Percentiles rank a stretch among this genome's conserved stretches.
Conservation (phyloP, 2,113 vertebrate species). For the Poecilia latipinna region DNA sequence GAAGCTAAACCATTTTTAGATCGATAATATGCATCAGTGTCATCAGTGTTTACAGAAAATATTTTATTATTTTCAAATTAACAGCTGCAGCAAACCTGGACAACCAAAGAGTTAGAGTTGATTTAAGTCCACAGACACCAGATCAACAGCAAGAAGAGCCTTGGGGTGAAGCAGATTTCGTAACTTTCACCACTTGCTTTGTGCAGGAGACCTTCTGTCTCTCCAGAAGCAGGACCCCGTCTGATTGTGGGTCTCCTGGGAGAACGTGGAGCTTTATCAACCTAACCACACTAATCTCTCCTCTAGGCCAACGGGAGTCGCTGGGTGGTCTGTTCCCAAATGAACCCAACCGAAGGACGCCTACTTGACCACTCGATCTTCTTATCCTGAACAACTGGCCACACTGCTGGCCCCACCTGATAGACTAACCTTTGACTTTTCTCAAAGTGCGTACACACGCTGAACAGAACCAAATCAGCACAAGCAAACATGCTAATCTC, state of each 20-base stretch:
- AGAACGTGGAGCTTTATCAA: conserved; percentile 61
- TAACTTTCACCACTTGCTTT: conserved; percentile 45
- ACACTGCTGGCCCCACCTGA: conserved; percentile 58
- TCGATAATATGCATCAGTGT: too few relatives aligned
- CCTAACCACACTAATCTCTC: conserved; percentile 66
- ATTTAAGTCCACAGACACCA: conserved; percentile 16
- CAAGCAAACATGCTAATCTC: conserved; percentile 52
- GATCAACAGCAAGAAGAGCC: conserved; percentile 14
- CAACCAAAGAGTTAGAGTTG: neutral
- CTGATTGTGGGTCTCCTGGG: conserved; percentile 53
- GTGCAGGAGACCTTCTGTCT: conserved; percentile 24
- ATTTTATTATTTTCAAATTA: neutral
- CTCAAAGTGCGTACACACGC: conserved; percentile 1
- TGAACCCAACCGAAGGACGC: conserved; percentile 46
- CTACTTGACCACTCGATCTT: conserved; percentile 50
- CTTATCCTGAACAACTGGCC: conserved; percentile 53
- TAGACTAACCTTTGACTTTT: conserved; percentile 58
- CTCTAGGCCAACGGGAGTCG: conserved; percentile 46
- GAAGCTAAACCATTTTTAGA: conserved; percentile 19
- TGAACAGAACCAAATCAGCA: conserved; percentile 16
- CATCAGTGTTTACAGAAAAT: too few relatives aligned
- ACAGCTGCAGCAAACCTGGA: conserved; percentile 14
- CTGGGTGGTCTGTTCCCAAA: conserved; percentile 47
- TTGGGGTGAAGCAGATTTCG: conserved; percentile 25
- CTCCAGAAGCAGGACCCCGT: conserved; percentile 45